Base-by-base conservation (phyloP, 2,888 invertebrate genomes). In the Melipona bicolor region DNA sequence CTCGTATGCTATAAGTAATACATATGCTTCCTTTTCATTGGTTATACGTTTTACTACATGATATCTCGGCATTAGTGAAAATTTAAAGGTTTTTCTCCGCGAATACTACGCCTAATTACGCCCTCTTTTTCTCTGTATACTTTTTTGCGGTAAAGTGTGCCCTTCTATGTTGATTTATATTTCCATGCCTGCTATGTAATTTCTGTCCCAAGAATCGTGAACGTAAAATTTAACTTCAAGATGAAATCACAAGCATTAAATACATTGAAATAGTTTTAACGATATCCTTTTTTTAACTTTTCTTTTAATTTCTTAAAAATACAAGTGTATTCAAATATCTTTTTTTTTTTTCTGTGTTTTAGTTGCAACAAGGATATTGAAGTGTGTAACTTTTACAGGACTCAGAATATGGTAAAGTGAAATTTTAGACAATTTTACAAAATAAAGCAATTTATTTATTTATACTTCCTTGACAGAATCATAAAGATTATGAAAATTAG, bases 111-210 rank as follows among this genome's bases (percentile, higher is more conserved):
- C 27, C 72, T 85, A 77, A 81, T 85, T 81, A 54, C 62, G 27
- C 43, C 76, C 62, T 43, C 64, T 62, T n/a, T 56, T 73, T 32
- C 54, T 21, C 2, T 36, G 32, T 24, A 74, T 4, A 43, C 64
- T 32, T 81, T 81, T 76, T 75, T 67, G 62, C 50, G 54, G 67
- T 52, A 24, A 80, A 64, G 61, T 54, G 27, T n/a, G 17, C 64
- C 68, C 62, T 62, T 75, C 73, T 85, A 72, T 76, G 81, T 59
- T 56, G 76, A 74, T 79, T 70, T 76, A 77, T 62, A 67, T 74
- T 85, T 56, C n/a, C 73, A 62, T 81, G 65, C 1, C 54, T 67
- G 50, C 54, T 49, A 56, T 56, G n/a, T 24, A 77, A 56, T 56
- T 79, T 24, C 52, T 59, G 65, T 76, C 15, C 13, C 17, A 52